Evolutionary conservation across 2,888 invertebrate genomes (phyloP).

Genomic region (Atrina japonica): DNA sequence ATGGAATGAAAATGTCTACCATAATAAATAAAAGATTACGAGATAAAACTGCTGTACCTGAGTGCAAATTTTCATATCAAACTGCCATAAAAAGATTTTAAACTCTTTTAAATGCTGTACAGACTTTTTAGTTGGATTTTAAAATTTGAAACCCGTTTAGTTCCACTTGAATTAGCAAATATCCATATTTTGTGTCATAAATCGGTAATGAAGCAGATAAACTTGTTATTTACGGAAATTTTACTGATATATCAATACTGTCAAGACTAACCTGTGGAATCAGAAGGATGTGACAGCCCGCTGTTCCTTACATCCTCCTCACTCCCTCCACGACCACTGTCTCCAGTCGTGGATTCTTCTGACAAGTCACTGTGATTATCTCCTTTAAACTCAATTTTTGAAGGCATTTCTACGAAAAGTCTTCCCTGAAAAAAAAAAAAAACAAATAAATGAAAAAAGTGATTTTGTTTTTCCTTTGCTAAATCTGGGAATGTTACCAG

Average conservation of each 20-base stretch:
- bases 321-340: conserved; percentile 71
- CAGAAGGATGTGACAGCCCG: conserved; percentile 33
- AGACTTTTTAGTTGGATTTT: too few species aligned
- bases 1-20: too few species aligned
- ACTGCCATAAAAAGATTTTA: too few species aligned
- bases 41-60: too few species aligned
- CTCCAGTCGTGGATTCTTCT: conserved; percentile 65
- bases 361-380: conserved; percentile 67
- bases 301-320: conserved; percentile 60
- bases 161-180: not conserved
- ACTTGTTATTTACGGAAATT: not conserved
- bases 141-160: not conserved
- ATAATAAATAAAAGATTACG: too few species aligned
- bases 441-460: too few species aligned
- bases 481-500: too few species aligned
- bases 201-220: not conserved
- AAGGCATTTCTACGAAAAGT: conserved; percentile 1
- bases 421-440: conserved; percentile 6
- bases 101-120: too few species aligned
- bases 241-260: not conserved
- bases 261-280: conserved; percentile 29
- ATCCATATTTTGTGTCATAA: not conserved
- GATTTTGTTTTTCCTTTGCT: too few species aligned
- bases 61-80: too few species aligned
- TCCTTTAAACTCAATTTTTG: conserved; percentile 29